These are phyloP conservation scores for Papilio glaucus DNA, from an alignment of 1,140 invertebrate species.

Conservation along the genomic window DNA sequence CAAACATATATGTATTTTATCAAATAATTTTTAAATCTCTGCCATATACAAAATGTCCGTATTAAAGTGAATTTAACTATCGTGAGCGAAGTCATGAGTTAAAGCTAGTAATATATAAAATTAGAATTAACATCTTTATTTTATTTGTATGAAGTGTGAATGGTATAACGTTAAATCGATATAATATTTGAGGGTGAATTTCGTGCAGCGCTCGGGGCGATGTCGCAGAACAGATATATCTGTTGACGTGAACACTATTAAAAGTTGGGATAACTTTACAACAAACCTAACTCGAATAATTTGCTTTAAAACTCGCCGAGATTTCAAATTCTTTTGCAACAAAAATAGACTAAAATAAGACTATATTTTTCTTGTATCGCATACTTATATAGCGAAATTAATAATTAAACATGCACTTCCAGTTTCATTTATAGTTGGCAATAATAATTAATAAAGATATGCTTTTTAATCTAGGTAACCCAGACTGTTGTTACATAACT, in stretches of 20 bases:
- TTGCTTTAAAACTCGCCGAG: constrained; percentile 38
- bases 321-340: constrained; percentile 41
- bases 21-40: too few relatives aligned
- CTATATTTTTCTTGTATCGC: not conserved
- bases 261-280: constrained; percentile 20
- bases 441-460: too few relatives aligned
- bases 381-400: not conserved
- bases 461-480: too few relatives aligned
- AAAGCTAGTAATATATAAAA: not conserved
- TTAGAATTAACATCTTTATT: too few relatives aligned
- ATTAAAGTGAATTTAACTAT: too few relatives aligned
- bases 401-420: too few relatives aligned
- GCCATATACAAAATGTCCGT: too few relatives aligned
- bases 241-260: constrained; percentile 26
- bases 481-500: too few relatives aligned
- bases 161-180: constrained; percentile 16
- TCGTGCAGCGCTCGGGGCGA: constrained; percentile 36
- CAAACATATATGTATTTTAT: too few relatives aligned
- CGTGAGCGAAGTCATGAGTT: too few relatives aligned
- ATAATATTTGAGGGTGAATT: not conserved
- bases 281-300: constrained; percentile 23
- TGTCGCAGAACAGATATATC: constrained; percentile 17
- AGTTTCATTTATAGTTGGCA: too few relatives aligned
- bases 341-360: constrained; percentile 21
- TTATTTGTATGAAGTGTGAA: not conserved